Base-by-base conservation (phyloP, 2,113 vertebrate species). In the Tragelaphus buxtoni region DNA sequence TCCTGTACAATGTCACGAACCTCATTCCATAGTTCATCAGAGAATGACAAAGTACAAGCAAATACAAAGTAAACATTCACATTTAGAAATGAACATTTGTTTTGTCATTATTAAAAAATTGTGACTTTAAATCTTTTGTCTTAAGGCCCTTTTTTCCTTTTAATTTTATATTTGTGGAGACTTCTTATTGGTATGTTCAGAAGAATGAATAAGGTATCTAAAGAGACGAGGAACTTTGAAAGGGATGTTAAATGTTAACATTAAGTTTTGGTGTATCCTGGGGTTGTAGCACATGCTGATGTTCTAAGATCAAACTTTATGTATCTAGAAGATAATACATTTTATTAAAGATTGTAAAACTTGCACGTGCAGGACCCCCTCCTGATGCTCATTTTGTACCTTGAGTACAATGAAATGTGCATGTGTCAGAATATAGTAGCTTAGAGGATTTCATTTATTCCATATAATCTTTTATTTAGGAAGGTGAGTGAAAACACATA, bases 41-140 rank as follows among this genome's bases (percentile, higher is more conserved):
- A 94, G 72, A 94, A 91, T 60, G 81, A 86, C 53, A 96, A 74
- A 77, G 79, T 92, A 26, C 24, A 65, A 63, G 28, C 74, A 93
- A 96, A 96, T 56, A 89, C 56, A 80, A 91, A 90, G 58, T 89
- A 92, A 88, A 86, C 88, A 60, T 90, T 85, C 63, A 32, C 35
- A 91, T 95, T 92, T 93, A 93, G 82, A 82, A 94, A 85, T 91
- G 20, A 60, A 49, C 93, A 14, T 93, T 93, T 95, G 24, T 95
- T 97, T 80, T 80, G 90, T 83, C 53, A 26, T 96, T 90, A 79
- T 92, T 94, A 94, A 58, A 95, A 94, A 86, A 83, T 96, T 86
- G 49, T 96, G 51, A 77, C 20, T 65, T 91, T 45, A 53, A 28
- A 84, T 61, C 22, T 65, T 93, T 91, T 91, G 77, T 88, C 86